Percentiles rank a stretch among this genome's conserved stretches.
Evolutionary conservation across 1,140 invertebrate genomes (phyloP).

Genomic region (Myzus persicae): DNA sequence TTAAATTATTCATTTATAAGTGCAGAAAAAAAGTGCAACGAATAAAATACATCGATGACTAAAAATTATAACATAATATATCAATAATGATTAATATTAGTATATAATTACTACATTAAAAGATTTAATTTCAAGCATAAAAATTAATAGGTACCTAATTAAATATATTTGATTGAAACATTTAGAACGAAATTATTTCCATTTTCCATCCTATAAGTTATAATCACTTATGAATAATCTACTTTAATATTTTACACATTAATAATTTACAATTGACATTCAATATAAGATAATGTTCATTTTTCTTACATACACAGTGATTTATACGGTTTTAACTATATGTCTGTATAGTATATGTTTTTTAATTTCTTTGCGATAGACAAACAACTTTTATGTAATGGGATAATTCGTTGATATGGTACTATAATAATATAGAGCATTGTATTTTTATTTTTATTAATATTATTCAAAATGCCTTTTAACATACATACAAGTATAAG

Average conservation of each 20-base stretch:
- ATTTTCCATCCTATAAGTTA: not conserved
- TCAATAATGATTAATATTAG: not conserved
- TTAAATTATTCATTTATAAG: not conserved
- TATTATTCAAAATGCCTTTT: slow-evolving; percentile 23
- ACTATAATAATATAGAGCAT: not conserved
- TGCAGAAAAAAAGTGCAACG: not conserved
- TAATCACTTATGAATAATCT: not conserved
- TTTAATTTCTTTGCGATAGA: not conserved
- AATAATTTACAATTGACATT: not conserved
- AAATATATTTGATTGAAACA: not conserved
- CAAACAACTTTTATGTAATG: not conserved
- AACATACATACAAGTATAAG: not conserved
- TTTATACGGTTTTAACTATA: not conserved
- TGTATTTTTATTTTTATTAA: not conserved
- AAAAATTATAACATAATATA: not conserved
- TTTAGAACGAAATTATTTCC: not conserved
- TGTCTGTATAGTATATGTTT: not conserved
- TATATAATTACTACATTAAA: not conserved
- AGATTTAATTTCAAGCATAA: not conserved
- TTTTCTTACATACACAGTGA: not conserved
- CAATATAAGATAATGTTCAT: not conserved
- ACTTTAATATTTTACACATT: not conserved
- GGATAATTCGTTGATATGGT: not conserved
- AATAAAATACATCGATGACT: not conserved
- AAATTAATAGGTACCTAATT: not conserved